Evolutionary conservation across 2,888 invertebrate species (phyloP), one percentile per base, ranked within the genome.

Genomic region (Himalopsyche tibetana): DNA sequence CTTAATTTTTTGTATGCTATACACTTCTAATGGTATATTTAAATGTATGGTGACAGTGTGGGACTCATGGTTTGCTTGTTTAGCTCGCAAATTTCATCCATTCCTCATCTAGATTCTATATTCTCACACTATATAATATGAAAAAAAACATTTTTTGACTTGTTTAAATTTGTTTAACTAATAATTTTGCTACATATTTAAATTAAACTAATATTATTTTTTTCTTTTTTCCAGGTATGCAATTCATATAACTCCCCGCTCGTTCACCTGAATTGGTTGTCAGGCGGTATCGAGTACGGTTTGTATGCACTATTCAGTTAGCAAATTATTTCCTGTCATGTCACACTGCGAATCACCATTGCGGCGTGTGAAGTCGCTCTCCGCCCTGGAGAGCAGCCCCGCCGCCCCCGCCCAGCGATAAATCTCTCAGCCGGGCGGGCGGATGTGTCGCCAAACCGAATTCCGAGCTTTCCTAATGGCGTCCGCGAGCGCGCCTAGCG

Each of bases 401-500:
- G 74, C 74, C 74, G 74, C 74, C 74, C 38, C 38, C 74, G 74
- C 74, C 28, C 12, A 2, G 74, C 36, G 38, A 74, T 74, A 74
- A 74, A 74, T 74, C 74, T 74, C 19, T 36, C 74, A 5, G 69
- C 36, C 74, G 9, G 74, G 74, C 74, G 74, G 74, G 74, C 74
- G 74, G 74, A 74, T 74, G 36, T 74, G 74, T 74, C 74, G 74
- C 74, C 74, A 12, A 36, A 74, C 74, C 38, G 74, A 74, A 74
- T 74, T 28, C 74, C 74, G 74, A 36, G 74, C 74, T 74, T 15
- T 74, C 74, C 74, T 74, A 74, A 74, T 74, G 74, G 74, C 74
- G 74, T 74, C 74, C 74, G 74, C 74, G 74, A 74, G 15, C 74
- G 74, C 74, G 74, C 74, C 74, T 74, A 74, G 12, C 74, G 74